Conservation (phyloP, 1,140 invertebrate genomes). For the Calephelis nemesis region DNA sequence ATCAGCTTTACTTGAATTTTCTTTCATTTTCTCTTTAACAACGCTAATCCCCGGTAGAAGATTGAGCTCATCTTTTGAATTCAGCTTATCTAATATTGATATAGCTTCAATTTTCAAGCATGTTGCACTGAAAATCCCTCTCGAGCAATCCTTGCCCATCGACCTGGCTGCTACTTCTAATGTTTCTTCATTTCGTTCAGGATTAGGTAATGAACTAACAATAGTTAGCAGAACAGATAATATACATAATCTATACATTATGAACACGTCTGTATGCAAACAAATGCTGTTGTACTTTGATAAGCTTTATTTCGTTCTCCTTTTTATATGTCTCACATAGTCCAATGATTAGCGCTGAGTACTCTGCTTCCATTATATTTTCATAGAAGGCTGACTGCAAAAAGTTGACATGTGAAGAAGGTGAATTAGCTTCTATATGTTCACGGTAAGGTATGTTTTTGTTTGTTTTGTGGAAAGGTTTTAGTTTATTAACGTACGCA, state of each 20-base stretch:
- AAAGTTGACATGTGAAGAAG: slow-evolving; percentile 37
- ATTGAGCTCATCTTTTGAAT: slow-evolving; percentile 81
- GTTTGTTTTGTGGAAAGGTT: slow-evolving; percentile 24
- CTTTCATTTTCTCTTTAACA: slow-evolving; percentile 81
- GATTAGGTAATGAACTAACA: slow-evolving; percentile 48
- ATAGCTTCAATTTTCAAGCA: slow-evolving; percentile 91
- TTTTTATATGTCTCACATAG: slow-evolving; percentile 72
- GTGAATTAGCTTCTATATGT: slow-evolving; percentile 29
- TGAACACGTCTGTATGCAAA: slow-evolving; percentile 50
- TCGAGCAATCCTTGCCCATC: slow-evolving; percentile 81
- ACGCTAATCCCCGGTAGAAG: slow-evolving; percentile 86
- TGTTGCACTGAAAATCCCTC: slow-evolving; percentile 84
- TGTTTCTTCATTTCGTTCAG: slow-evolving; percentile 46
- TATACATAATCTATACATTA: slow-evolving; percentile 52
- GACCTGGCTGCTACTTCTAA: slow-evolving; percentile 50
- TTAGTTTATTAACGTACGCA: slow-evolving; percentile 65
- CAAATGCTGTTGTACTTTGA: slow-evolving; percentile 60
- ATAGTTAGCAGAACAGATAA: slow-evolving; percentile 40
- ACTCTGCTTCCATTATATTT: slow-evolving; percentile 69
- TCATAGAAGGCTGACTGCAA: slow-evolving; percentile 73
- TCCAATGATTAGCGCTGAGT: slow-evolving; percentile 59
- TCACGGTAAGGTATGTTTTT: slow-evolving; percentile 33
- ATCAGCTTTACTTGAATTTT: slow-evolving; percentile 80
- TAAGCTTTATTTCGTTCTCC: slow-evolving; percentile 53
- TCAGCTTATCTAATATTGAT: slow-evolving; percentile 86